Evolutionary conservation across 1,140 invertebrate genomes (phyloP).

Genomic region (Adelges cooleyi): DNA sequence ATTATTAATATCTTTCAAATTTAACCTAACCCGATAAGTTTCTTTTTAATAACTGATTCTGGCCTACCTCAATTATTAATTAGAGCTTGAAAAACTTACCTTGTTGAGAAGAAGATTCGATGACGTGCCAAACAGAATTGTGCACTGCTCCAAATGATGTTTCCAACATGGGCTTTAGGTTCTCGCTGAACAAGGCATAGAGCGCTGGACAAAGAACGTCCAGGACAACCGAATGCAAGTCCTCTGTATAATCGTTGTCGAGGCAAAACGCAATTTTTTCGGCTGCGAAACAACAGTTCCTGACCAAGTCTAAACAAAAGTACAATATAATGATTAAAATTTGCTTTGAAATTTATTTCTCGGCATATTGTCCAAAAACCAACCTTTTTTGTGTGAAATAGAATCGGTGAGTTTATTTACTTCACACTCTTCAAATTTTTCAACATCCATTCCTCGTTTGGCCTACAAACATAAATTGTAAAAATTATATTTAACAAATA

Average conservation of each 20-base stretch:
- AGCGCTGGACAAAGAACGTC: slow-evolving; percentile 69
- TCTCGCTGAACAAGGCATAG: slow-evolving; percentile 70
- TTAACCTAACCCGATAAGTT: no score
- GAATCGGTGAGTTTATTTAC: slow-evolving; percentile 21
- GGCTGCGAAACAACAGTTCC: slow-evolving; percentile 30
- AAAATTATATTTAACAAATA: no score
- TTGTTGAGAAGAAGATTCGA: slow-evolving; percentile 78
- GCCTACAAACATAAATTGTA: not conserved
- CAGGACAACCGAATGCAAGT: slow-evolving; percentile 44
- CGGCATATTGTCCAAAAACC: not conserved
- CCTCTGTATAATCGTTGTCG: slow-evolving; percentile 15
- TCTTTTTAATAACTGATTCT: no score
- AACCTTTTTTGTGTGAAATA: slow-evolving; percentile 16
- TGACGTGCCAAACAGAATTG: slow-evolving; percentile 79
- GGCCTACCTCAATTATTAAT: no score
- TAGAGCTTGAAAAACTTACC: slow-evolving; percentile 39
- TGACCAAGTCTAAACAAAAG: slow-evolving; percentile 11
- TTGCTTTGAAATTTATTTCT: no score
- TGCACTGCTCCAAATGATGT: slow-evolving; percentile 75
- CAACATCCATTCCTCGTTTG: not conserved
- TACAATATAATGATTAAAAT: no score
- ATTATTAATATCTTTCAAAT: no score
- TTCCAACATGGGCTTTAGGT: slow-evolving; percentile 63
- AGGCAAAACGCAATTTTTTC: slow-evolving; percentile 28
- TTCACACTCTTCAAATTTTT: slow-evolving; percentile 16